Conservation (phyloP, 1,140 invertebrate genomes). For the Drosophila leontia region DNA sequence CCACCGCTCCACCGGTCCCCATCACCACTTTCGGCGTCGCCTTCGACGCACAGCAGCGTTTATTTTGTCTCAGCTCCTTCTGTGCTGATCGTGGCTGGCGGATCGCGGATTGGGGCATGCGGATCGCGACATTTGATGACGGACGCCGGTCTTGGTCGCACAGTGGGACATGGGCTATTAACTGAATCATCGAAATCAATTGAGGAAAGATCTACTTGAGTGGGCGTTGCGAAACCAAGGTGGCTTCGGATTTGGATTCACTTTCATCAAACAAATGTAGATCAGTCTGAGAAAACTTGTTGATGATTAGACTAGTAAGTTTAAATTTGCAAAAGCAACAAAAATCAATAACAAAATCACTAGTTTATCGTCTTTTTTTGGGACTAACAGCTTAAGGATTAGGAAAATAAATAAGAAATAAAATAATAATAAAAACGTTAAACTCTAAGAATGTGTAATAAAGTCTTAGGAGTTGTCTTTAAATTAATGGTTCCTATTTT, state of each 20-base stretch:
- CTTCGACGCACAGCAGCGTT: constrained; percentile 43
- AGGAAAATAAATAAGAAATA: too few relatives aligned
- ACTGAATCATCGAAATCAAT: constrained; percentile 17
- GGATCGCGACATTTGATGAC: constrained; percentile 77
- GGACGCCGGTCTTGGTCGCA: constrained; percentile 62
- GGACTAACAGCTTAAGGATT: too few relatives aligned
- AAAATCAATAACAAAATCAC: too few relatives aligned
- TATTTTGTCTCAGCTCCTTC: constrained; percentile 45
- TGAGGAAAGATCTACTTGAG: constrained; percentile 1
- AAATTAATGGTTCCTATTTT: too few relatives aligned
- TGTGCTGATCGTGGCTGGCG: constrained; percentile 55
- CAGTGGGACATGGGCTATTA: constrained; percentile 72
- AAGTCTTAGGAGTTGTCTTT: too few relatives aligned
- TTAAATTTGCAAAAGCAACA: background rate
- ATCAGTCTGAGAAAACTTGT: background rate
- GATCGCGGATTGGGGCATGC: constrained; percentile 11
- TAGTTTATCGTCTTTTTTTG: too few relatives aligned
- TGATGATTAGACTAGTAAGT: background rate
- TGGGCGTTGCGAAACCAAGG: constrained; percentile 11
- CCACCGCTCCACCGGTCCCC: constrained; percentile 8
- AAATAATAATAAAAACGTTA: too few relatives aligned
- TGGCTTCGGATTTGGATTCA: background rate
- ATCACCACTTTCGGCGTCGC: constrained; percentile 43
- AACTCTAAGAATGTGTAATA: too few relatives aligned
- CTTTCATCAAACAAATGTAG: constrained; percentile 6